phyloP scores from a whole-genome alignment of 2,113 vertebrate genomes.

The Embiotoca jacksoni region DNA sequence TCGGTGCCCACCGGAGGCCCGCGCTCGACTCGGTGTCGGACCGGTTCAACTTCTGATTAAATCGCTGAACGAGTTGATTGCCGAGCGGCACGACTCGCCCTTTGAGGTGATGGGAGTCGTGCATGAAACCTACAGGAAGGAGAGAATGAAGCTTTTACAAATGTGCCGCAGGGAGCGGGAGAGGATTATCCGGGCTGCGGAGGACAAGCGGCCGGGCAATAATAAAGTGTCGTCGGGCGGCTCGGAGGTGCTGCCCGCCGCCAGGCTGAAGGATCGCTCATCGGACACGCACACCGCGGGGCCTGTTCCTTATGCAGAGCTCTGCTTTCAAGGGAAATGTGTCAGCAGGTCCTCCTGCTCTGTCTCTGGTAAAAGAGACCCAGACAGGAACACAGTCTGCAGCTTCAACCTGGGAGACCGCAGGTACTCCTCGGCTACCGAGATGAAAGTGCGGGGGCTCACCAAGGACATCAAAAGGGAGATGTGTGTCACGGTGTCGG shows the following conservation, averaged over 20 bases:
- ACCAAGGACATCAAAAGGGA: constrained; percentile 68
- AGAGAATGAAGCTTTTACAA: constrained; percentile 66
- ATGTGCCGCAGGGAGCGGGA: constrained; percentile 65
- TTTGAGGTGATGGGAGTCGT: constrained; percentile 60
- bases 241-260: constrained; percentile 32
- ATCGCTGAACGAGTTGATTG: constrained; percentile 67
- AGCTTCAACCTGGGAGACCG: constrained; percentile 75
- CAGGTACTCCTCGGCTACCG: constrained; percentile 58
- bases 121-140: constrained; percentile 76
- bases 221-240: constrained; percentile 12
- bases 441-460: constrained; percentile 64
- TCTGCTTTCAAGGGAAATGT: constrained; percentile 48
- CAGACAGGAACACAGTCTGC: constrained; percentile 56
- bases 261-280: constrained; percentile 23
- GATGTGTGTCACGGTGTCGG: constrained; percentile 77
- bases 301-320: constrained; percentile 50
- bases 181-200: constrained; percentile 63
- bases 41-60: constrained; percentile 80
- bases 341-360: constrained; percentile 45
- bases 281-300: neutral
- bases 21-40: constrained; percentile 74
- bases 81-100: constrained; percentile 53
- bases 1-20: constrained; percentile 75
- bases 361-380: constrained; percentile 21
- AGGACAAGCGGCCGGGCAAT: constrained; percentile 22